Conservation (phyloP, 2,888 invertebrate genomes). For the Meloe dianella region DNA sequence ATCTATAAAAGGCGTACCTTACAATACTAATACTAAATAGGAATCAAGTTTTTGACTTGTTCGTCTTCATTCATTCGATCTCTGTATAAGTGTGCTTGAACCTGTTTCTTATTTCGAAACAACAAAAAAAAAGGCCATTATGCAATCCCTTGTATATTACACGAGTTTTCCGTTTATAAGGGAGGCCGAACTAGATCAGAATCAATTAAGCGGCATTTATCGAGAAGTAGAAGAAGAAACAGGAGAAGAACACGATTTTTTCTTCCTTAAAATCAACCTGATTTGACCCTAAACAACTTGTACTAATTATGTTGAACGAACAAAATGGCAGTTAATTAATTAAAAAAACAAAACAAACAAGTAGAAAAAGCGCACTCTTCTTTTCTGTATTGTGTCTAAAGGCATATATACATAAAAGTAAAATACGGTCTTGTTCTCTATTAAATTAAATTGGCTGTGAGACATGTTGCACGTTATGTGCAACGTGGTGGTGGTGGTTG, state of each 20-base stretch:
- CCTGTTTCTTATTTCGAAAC: background rate
- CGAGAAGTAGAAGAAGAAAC: no score
- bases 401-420: no score
- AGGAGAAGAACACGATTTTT: no score
- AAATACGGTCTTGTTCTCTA: constrained; percentile 2
- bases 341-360: no score
- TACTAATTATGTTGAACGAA: no score
- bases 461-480: constrained; percentile 13
- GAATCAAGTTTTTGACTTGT: background rate
- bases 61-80: background rate
- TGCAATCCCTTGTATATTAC: background rate
- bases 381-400: no score
- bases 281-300: background rate
- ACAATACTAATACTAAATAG: background rate
- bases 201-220: constrained; percentile 2
- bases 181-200: background rate
- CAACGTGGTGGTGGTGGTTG: constrained; percentile 7
- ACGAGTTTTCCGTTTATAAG: no score
- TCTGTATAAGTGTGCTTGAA: background rate
- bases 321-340: no score
- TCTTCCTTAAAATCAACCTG: no score
- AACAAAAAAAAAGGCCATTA: background rate
- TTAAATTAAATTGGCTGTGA: constrained; percentile 12
- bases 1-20: background rate
- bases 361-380: no score